Conservation (phyloP, 1,140 invertebrate species). For the Halesus radiatus region DNA sequence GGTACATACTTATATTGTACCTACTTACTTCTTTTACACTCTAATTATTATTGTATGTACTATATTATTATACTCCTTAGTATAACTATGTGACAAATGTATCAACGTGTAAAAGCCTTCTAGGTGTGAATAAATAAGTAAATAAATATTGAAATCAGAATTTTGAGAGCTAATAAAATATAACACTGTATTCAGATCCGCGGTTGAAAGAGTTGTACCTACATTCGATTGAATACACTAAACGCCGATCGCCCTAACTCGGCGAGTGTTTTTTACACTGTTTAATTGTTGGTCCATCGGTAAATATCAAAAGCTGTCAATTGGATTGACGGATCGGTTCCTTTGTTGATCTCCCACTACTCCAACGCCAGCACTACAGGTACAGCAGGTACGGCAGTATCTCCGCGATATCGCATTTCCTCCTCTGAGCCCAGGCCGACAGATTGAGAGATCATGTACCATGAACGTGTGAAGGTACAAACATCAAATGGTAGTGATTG, state of each 20-base stretch:
- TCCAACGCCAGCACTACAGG: constrained; percentile 17
- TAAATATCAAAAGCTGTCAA: constrained; percentile 58
- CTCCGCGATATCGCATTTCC: constrained; percentile 21
- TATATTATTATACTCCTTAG: too few species aligned
- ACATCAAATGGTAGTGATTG: constrained; percentile 29
- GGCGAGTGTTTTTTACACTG: constrained; percentile 51
- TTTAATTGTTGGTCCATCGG: constrained; percentile 58
- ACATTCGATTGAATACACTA: constrained; percentile 1
- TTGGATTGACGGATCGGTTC: constrained; percentile 57
- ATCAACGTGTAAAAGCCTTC: too few species aligned
- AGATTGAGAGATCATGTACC: constrained; percentile 31
- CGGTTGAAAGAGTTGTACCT: too few species aligned
- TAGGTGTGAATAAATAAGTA: too few species aligned
- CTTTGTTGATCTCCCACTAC: constrained; percentile 52
- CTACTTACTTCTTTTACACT: too few species aligned
- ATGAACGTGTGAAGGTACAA: constrained; percentile 22
- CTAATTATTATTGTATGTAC: too few species aligned
- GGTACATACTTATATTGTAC: too few species aligned
- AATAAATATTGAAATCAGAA: too few species aligned
- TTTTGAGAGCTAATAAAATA: too few species aligned
- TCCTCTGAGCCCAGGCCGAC: neutral
- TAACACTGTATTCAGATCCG: too few species aligned
- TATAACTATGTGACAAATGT: too few species aligned
- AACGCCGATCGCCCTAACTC: constrained; percentile 22
- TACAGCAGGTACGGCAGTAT: too few species aligned